Evolutionary conservation across 2,797 vertebrate genomes (phyloP).

Genomic region (Manis javanica): DNA sequence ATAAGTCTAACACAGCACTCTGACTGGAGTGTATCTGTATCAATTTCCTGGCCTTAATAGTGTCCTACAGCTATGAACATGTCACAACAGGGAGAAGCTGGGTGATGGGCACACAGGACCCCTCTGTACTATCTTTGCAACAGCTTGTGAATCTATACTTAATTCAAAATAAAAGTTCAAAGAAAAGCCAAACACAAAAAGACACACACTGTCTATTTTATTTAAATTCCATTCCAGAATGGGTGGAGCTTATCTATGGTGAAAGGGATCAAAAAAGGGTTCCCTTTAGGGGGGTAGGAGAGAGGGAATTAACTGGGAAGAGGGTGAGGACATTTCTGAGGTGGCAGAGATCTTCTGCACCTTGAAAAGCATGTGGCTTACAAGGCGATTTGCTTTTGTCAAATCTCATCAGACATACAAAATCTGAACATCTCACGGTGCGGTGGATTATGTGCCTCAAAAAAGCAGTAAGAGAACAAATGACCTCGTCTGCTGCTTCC

Average conservation of each 20-base stretch:
- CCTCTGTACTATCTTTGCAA: conserved; percentile 19
- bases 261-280: not conserved
- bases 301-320: not conserved
- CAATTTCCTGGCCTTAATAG: not conserved
- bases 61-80: not conserved
- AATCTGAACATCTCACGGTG: not conserved
- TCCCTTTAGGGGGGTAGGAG: not conserved
- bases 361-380: not conserved
- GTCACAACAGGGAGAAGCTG: not conserved
- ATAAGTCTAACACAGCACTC: not conserved
- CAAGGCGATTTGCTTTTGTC: not conserved
- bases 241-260: not conserved
- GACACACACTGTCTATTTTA: not conserved
- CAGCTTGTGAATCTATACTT: conserved; percentile 34
- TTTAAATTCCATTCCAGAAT: conserved; percentile 16
- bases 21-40: not conserved
- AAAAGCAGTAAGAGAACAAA: not conserved
- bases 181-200: conserved; percentile 9
- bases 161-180: conserved; percentile 38
- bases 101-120: not conserved
- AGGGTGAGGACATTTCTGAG: not conserved
- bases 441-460: not conserved
- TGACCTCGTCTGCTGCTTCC: not conserved
- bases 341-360: not conserved
- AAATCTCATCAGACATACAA: not conserved